Conservation (phyloP, 2,113 vertebrate genomes). For the Engraulis encrasicolus region DNA sequence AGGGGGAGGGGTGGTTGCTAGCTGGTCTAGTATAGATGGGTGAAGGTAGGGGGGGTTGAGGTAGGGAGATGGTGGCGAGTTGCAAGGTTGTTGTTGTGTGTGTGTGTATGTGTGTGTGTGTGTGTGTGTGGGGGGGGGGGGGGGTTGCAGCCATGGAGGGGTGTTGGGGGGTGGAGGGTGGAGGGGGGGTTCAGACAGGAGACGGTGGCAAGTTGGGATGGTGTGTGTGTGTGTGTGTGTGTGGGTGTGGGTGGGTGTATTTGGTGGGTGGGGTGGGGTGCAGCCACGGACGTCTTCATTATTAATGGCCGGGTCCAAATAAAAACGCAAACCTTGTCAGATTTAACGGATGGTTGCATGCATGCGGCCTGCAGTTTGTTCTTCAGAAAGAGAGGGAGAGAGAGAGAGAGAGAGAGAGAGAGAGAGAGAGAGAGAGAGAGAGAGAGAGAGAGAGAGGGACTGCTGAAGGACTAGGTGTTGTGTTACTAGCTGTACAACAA, state of each 20-base stretch:
- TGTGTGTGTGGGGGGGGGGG: too few species aligned
- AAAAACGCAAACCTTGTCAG: slow-evolving; percentile 78
- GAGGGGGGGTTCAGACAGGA: too few species aligned
- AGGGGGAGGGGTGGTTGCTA: slow-evolving; percentile 57
- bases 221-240: too few species aligned
- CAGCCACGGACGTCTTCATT: slow-evolving; percentile 76
- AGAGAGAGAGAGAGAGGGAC: not conserved
- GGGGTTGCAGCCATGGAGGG: too few species aligned
- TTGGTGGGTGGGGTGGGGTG: slow-evolving; percentile 51
- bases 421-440: not conserved
- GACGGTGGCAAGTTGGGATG: too few species aligned
- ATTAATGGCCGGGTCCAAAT: slow-evolving; percentile 75
- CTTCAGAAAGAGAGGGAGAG: not conserved
- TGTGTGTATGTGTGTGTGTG: too few species aligned
- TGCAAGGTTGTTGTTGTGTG: too few species aligned
- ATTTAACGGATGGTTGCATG: slow-evolving; percentile 73
- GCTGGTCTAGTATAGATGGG: too few species aligned
- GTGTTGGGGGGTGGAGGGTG: too few species aligned
- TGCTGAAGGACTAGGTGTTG: not conserved
- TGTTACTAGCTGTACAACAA: slow-evolving; percentile 48
- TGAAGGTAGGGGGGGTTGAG: too few species aligned
- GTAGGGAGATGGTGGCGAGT: too few species aligned
- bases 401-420: not conserved
- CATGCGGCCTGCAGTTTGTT: slow-evolving; percentile 32
- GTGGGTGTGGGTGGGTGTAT: not conserved